Evolutionary conservation across 2,888 invertebrate species (phyloP).

Genomic region (Temnothorax rugatulus): DNA sequence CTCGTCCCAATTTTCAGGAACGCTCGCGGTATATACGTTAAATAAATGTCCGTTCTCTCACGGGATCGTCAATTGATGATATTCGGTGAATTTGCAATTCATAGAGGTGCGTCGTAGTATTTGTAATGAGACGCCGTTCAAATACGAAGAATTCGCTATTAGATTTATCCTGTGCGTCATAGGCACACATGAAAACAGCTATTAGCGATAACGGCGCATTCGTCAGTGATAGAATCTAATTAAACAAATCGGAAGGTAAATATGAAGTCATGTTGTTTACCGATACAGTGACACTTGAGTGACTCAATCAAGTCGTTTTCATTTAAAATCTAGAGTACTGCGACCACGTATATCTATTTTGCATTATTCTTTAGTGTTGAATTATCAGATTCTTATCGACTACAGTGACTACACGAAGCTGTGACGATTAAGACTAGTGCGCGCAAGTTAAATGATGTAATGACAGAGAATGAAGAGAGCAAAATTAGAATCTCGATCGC

Average conservation of each 20-base stretch:
- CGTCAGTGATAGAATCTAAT: slow-evolving; percentile 39
- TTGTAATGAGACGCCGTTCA: slow-evolving; percentile 13
- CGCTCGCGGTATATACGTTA: not conserved
- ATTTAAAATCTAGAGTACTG: not conserved
- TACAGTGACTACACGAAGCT: not conserved
- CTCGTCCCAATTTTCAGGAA: not conserved
- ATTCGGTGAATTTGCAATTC: slow-evolving; percentile 31
- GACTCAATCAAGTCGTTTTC: slow-evolving; percentile 32
- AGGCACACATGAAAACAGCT: slow-evolving; percentile 6
- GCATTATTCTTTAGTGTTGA: not conserved
- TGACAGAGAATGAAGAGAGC: not conserved
- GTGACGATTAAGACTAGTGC: not conserved
- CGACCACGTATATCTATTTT: not conserved
- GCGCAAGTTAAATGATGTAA: slow-evolving; percentile 6
- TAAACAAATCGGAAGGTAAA: slow-evolving; percentile 46
- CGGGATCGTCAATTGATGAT: not conserved
- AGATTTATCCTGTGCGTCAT: slow-evolving; percentile 38
- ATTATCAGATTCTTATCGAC: slow-evolving; percentile 3
- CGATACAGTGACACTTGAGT: slow-evolving; percentile 9
- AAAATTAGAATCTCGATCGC: slow-evolving; percentile 16
- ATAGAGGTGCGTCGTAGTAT: slow-evolving; percentile 10
- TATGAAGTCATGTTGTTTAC: slow-evolving; percentile 37
- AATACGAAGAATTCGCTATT: slow-evolving; percentile 40
- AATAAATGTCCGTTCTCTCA: not conserved
- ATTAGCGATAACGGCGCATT: slow-evolving; percentile 28